Conservation (phyloP, 2,888 invertebrate species). For the Salticus scenicus region DNA sequence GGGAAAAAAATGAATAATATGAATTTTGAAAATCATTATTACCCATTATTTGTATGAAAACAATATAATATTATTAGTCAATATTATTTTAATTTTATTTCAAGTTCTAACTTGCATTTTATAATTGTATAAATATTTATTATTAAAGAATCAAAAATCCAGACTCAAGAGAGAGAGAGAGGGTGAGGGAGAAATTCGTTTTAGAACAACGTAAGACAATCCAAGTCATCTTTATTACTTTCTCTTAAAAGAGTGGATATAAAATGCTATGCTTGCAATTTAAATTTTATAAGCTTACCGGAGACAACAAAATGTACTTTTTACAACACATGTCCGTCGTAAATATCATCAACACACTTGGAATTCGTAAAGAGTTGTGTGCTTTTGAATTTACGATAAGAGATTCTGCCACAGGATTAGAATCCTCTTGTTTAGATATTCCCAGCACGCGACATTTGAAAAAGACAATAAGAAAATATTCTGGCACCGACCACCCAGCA, state of each 20-base stretch:
- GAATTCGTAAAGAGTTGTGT: not conserved
- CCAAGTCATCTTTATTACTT: not conserved
- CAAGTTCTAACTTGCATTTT: no score
- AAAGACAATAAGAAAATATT: conserved; percentile 5
- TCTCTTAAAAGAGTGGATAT: not conserved
- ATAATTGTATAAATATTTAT: no score
- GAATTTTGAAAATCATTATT: no score
- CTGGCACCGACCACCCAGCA: conserved; percentile 7
- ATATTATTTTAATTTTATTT: no score
- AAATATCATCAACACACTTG: not conserved
- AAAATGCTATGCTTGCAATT: not conserved
- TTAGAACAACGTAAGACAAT: not conserved
- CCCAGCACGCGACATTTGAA: conserved; percentile 10
- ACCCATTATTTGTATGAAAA: no score
- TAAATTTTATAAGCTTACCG: not conserved
- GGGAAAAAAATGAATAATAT: no score
- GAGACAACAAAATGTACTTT: not conserved
- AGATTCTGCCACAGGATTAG: not conserved
- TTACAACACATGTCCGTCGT: not conserved
- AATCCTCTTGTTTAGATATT: conserved; percentile 2
- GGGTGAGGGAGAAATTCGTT: no score
- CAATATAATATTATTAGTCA: no score
- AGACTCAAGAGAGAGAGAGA: no score
- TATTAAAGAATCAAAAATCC: no score
- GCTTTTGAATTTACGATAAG: conserved; percentile 4